A percentile compares a stretch with the other conserved stretches of the same genome.
These are phyloP conservation scores for Heliconius sara DNA, from an alignment of 2,888 invertebrate genomes.

Conservation along the genomic window DNA sequence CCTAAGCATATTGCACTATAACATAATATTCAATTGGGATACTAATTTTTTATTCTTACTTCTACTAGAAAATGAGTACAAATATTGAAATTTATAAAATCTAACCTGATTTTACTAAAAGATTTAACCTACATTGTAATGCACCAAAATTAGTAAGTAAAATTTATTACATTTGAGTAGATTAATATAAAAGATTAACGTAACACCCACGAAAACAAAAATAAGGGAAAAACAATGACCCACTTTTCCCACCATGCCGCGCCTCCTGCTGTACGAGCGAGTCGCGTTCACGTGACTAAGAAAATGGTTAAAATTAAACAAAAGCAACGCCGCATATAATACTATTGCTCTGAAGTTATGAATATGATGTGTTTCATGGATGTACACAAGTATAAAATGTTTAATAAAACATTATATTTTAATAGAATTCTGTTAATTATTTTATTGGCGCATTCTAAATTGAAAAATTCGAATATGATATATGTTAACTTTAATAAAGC, in stretches of 20 bases:
- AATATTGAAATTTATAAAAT: too few relatives aligned
- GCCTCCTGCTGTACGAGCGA: slow-evolving; percentile 36
- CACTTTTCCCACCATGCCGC: slow-evolving; percentile 47
- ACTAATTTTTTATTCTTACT: too few relatives aligned
- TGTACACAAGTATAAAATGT: background rate
- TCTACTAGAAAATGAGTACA: too few relatives aligned
- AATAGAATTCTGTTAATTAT: too few relatives aligned
- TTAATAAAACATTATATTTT: background rate
- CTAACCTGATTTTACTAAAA: too few relatives aligned
- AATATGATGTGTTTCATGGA: background rate
- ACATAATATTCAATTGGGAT: too few relatives aligned
- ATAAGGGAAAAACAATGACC: slow-evolving; percentile 47
- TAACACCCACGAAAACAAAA: slow-evolving; percentile 11
- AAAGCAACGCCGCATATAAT: slow-evolving; percentile 41
- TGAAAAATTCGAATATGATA: too few relatives aligned
- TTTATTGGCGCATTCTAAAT: too few relatives aligned
- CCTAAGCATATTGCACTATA: too few relatives aligned
- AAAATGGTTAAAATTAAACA: slow-evolving; percentile 47
- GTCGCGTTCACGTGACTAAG: slow-evolving; percentile 53
- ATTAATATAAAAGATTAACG: slow-evolving; percentile 4
- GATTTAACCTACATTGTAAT: too few relatives aligned
- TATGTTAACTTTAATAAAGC: too few relatives aligned
- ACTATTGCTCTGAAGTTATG: slow-evolving; percentile 34
- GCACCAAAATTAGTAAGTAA: background rate
- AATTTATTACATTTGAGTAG: slow-evolving; percentile 14